Conservation (phyloP, 2,888 invertebrate species). For the Melanostoma scalare region DNA sequence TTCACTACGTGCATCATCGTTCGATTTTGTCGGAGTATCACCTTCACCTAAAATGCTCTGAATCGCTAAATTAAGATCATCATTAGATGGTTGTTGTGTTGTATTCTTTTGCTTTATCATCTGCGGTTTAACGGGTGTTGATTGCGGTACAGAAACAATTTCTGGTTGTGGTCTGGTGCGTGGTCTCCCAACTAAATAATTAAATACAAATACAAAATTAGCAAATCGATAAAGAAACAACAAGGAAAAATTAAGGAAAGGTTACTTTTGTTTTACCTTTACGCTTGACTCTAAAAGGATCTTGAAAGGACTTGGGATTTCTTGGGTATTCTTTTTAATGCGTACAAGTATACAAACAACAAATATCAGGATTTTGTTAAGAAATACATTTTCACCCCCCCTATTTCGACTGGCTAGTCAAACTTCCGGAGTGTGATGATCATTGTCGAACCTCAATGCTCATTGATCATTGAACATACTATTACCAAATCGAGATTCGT, state of each 20-base stretch:
- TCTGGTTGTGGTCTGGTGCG: constrained; percentile 79
- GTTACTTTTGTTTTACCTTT: constrained; percentile 78
- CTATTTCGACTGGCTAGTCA: too few species aligned
- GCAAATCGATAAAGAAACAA: constrained; percentile 68
- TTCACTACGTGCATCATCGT: constrained; percentile 72
- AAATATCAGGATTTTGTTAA: constrained; percentile 1
- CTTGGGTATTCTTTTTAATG: constrained; percentile 63
- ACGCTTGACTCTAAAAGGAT: constrained; percentile 80
- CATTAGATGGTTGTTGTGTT: constrained; percentile 74
- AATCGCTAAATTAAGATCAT: constrained; percentile 81
- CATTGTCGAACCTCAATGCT: too few species aligned
- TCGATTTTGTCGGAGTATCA: constrained; percentile 72
- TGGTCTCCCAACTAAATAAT: constrained; percentile 83
- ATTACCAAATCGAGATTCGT: too few species aligned
- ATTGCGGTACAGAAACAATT: constrained; percentile 5
- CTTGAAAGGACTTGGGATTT: constrained; percentile 77
- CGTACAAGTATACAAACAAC: constrained; percentile 13
- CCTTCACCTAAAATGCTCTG: constrained; percentile 80
- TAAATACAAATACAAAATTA: constrained; percentile 64
- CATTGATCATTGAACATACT: too few species aligned
- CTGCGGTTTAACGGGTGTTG: constrained; percentile 21
- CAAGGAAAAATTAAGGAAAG: constrained; percentile 27
- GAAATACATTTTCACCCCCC: neutral
- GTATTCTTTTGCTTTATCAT: constrained; percentile 74
- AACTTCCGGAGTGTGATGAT: too few species aligned